Evolutionary conservation across 2,888 invertebrate species (phyloP), one percentile per base, ranked within the genome.

Genomic region (Gymnoscelis rufifasciata): DNA sequence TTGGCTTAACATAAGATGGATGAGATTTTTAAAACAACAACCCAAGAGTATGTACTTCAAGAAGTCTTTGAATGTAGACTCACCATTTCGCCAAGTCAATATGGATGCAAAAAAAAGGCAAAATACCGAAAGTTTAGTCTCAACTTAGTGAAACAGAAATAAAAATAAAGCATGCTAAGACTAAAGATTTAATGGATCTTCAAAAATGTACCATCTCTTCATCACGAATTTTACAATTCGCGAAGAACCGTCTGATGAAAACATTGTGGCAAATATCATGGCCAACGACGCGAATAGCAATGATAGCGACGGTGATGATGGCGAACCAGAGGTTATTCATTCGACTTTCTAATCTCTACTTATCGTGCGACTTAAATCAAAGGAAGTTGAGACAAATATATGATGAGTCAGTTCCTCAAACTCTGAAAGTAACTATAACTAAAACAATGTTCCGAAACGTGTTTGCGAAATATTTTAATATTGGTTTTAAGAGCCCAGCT

Each of bases 231-330:
- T 24, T 24, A 24, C 24, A 24, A 24, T 24, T 24, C 24, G 24
- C 7, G 6, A 8, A 24, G 7, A 24, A 7, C 24, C 24, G 24
- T 23, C 23, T 51, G 55, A 59, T 54, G 57, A 60, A 59, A 60
- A 61, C 45, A 59, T 63, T 44, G 47, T 63, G 45, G 43, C 43
- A 11, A 60, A 55, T 55, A 55, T 60, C 43, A 59, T 57, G 47
- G 51, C 51, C 54, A 27, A 46, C 48, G 52, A 56, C 48, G 45
- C 46, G 41, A 53, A 57, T 51, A 35, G 46, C 50, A 43, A 57
- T 47, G 52, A 51, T 52, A 54, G 54, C 52, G 47, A 57, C 48
- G 55, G 44, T 52, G 48, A 56, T 52, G 56, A 55, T 47, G 54
- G 50, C 51, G 52, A 51, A 51, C 49, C 42, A 51, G 52, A 49